Conservation (phyloP, 2,113 vertebrate genomes). For the Eretmochelys imbricata region DNA sequence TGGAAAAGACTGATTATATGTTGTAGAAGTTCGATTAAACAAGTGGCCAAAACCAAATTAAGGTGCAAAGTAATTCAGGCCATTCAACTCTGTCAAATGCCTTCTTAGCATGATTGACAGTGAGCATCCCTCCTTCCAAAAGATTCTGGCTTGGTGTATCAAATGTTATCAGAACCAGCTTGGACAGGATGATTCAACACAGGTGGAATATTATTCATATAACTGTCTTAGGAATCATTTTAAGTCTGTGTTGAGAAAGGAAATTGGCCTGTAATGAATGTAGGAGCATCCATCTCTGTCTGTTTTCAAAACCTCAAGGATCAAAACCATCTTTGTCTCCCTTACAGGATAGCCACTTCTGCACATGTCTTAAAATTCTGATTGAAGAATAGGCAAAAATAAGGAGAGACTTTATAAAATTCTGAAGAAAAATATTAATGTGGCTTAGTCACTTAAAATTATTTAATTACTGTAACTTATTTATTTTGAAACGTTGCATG, state of each 20-base stretch:
- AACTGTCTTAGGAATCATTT: background rate
- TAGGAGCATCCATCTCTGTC: background rate
- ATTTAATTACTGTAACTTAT: background rate
- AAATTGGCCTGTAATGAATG: background rate
- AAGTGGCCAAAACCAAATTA: background rate
- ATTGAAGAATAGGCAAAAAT: background rate
- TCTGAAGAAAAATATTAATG: background rate
- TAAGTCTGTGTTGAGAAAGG: background rate
- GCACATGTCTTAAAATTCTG: background rate
- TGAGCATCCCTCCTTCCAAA: background rate
- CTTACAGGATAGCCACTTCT: too few relatives aligned
- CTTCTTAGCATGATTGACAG: background rate
- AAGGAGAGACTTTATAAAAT: background rate
- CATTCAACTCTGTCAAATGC: background rate
- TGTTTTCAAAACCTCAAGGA: too few relatives aligned
- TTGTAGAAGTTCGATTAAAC: background rate
- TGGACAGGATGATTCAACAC: background rate
- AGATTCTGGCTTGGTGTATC: background rate
- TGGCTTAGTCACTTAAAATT: background rate
- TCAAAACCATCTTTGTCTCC: too few relatives aligned
- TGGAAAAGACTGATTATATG: background rate
- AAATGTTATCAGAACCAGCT: background rate
- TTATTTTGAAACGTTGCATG: conserved; percentile 12
- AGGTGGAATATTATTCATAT: background rate
- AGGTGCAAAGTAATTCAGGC: background rate